phyloP scores from a whole-genome alignment of 30 jellyfish, hydroid and myxozoan species.

The Aurelia coerulea region DNA sequence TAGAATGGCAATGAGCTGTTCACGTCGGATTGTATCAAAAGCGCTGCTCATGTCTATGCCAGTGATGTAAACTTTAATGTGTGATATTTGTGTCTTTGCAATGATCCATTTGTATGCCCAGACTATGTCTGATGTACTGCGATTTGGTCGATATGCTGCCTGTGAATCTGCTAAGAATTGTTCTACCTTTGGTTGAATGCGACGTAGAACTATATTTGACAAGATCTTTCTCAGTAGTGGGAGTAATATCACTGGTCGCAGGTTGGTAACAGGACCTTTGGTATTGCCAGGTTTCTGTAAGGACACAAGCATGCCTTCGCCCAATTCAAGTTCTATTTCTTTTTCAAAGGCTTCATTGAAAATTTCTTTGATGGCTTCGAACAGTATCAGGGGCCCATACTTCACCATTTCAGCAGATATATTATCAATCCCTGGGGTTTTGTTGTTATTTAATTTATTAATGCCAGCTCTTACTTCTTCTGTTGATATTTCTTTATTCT shows the following conservation, averaged over 20 bases:
- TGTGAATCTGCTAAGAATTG: neutral
- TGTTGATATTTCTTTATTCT: constrained; percentile 65
- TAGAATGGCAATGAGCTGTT: constrained; percentile 31
- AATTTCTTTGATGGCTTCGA: constrained; percentile 43
- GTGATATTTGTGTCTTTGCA: constrained; percentile 13
- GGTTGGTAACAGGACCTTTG: no score
- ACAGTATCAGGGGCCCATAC: constrained; percentile 52
- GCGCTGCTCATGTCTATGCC: constrained; percentile 68
- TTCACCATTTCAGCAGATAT: constrained; percentile 69
- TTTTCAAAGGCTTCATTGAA: constrained; percentile 59
- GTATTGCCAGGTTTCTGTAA: constrained; percentile 34
- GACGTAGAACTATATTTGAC: constrained; percentile 12
- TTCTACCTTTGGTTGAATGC: constrained; percentile 10
- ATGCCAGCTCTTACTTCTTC: constrained; percentile 60
- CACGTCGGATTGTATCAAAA: no score
- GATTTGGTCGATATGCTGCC: constrained; percentile 1
- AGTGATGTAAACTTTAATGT: constrained; percentile 37
- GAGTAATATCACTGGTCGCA: no score
- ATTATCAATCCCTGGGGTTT: constrained; percentile 60
- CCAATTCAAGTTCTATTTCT: constrained; percentile 45
- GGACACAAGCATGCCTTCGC: constrained; percentile 32
- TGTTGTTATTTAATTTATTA: constrained; percentile 46
- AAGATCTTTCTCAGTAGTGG: neutral
- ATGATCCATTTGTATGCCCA: no score
- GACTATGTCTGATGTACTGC: constrained; percentile 12